These are phyloP conservation scores for Eledona agricola DNA, from an alignment of 2,888 invertebrate genomes.

Conservation along the genomic window DNA sequence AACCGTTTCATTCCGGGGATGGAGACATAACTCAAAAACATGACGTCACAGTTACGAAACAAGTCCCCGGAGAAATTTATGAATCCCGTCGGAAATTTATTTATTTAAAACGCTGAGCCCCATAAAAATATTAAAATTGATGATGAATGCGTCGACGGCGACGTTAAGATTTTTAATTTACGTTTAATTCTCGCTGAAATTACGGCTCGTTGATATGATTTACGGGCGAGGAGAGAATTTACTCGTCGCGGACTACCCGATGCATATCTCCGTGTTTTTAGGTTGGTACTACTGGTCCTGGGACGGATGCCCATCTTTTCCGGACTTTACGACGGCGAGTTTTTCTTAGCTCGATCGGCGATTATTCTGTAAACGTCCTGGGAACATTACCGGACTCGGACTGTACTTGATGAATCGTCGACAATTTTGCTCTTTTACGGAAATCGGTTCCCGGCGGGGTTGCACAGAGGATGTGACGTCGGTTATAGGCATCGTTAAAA, in stretches of 20 bases:
- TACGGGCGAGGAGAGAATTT: conserved; percentile 29
- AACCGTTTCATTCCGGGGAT: conserved; percentile 27
- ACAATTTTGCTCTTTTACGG: conserved; percentile 54
- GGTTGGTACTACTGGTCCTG: conserved; percentile 21
- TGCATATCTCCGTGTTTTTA: conserved; percentile 17
- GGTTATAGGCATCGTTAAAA: conserved; percentile 45
- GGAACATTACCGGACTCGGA: conserved; percentile 49
- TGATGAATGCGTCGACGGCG: conserved; percentile 26
- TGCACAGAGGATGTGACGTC: conserved; percentile 43
- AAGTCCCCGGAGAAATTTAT: conserved; percentile 30
- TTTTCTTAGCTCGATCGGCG: conserved; percentile 31
- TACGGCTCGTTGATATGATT: conserved; percentile 36
- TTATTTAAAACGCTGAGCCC: conserved; percentile 21
- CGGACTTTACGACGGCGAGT: conserved; percentile 40
- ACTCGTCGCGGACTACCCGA: conserved; percentile 2
- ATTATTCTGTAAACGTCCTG: conserved; percentile 46
- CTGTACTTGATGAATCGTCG: conserved; percentile 47
- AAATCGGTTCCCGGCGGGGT: conserved; percentile 45
- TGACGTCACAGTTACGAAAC: conserved; percentile 30
- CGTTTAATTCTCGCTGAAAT: conserved; percentile 26
- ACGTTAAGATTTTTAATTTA: conserved; percentile 35
- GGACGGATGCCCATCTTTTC: conserved; percentile 33
- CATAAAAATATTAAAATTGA: conserved; percentile 34
- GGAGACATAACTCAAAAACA: conserved; percentile 28
- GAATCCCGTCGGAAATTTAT: conserved; percentile 28